A percentile compares a stretch with the other conserved stretches of the same genome.
These are phyloP conservation scores for Eubasilissa splendida DNA, from an alignment of 2,888 invertebrate genomes.

Conservation along the genomic window DNA sequence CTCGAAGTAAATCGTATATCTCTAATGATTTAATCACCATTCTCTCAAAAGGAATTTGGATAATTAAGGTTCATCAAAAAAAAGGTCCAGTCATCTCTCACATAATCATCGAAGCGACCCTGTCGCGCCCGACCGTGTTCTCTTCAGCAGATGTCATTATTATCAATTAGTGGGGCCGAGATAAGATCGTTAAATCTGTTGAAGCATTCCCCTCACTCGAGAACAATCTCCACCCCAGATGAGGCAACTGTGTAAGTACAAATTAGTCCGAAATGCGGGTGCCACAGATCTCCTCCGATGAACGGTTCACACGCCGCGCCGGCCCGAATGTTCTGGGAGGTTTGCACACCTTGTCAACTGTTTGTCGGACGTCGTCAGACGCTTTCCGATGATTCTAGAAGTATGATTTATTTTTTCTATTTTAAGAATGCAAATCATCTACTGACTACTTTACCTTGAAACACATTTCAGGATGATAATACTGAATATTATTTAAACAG, in stretches of 20 bases:
- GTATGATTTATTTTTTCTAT: too few relatives aligned
- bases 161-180: conserved; percentile 37
- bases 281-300: background rate
- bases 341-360: background rate
- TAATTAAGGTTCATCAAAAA: conserved; percentile 15
- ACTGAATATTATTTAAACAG: too few relatives aligned
- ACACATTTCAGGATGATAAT: too few relatives aligned
- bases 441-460: too few relatives aligned
- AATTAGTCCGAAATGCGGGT: conserved; percentile 38
- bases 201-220: conserved; percentile 26
- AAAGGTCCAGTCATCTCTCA: conserved; percentile 11
- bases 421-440: too few relatives aligned
- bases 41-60: background rate
- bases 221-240: conserved; percentile 20
- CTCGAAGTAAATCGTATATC: too few relatives aligned
- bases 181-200: conserved; percentile 39
- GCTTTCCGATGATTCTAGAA: too few relatives aligned
- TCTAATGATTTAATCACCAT: background rate
- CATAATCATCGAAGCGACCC: background rate
- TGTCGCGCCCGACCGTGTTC: conserved; percentile 8
- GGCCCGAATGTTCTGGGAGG: background rate
- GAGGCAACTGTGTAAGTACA: background rate
- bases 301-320: background rate
- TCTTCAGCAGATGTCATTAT: conserved; percentile 30
- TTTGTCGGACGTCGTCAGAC: background rate